phyloP scores from a whole-genome alignment of 2,888 invertebrate species.

The Dinocampus coccinellae region DNA sequence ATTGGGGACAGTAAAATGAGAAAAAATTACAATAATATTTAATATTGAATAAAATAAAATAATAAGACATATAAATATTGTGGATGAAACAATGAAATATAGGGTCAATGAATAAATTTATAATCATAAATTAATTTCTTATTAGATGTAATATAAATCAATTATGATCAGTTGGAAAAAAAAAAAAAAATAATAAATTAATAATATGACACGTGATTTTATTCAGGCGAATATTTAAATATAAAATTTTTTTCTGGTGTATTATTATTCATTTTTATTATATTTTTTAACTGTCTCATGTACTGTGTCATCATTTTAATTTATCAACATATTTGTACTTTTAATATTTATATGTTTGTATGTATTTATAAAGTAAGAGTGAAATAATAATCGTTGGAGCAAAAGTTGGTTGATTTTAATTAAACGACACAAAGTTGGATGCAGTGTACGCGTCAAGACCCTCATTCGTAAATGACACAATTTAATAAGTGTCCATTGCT shows the following conservation, averaged over 20 bases:
- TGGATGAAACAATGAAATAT: not conserved
- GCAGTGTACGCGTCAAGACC: constrained; percentile 62
- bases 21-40: not conserved
- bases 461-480: constrained; percentile 67
- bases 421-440: constrained; percentile 67
- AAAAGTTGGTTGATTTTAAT: constrained; percentile 66
- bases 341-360: no score
- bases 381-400: constrained; percentile 22
- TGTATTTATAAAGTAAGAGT: no score
- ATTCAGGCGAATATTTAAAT: constrained; percentile 61
- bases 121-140: constrained; percentile 3
- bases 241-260: constrained; percentile 43
- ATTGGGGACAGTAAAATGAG: not conserved
- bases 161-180: constrained; percentile 48
- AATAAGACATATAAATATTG: not conserved
- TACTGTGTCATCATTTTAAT: no score
- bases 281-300: not conserved
- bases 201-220: constrained; percentile 66
- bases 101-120: not conserved
- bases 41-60: not conserved
- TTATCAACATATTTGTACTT: not conserved
- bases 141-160: constrained; percentile 45
- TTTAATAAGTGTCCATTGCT: constrained; percentile 61
- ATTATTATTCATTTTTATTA: constrained; percentile 47
- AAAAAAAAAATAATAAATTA: no score